Evolutionary conservation across 2,113 vertebrate species (phyloP).

Genomic region (Lepidothrix coronata): DNA sequence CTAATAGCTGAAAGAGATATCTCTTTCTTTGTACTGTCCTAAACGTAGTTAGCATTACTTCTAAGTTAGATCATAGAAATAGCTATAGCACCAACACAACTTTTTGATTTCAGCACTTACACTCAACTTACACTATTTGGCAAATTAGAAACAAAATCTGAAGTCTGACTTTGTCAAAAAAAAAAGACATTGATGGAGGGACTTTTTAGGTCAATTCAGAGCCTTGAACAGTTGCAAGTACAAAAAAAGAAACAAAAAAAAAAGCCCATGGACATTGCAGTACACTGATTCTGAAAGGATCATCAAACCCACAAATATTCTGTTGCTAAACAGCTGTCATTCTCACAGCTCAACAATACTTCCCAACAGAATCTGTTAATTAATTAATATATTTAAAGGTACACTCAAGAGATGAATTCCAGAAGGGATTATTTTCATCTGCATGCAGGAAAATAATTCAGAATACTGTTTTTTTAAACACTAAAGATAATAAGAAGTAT

Average conservation of each 20-base stretch:
- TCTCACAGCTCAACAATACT: neutral
- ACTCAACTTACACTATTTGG: neutral
- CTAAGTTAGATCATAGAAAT: neutral
- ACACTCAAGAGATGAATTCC: neutral
- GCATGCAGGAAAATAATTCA: neutral
- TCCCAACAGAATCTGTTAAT: neutral
- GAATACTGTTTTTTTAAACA: neutral
- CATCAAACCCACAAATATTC: neutral
- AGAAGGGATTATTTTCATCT: neutral
- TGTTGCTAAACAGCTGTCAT: neutral
- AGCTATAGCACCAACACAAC: neutral
- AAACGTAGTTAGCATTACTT: neutral
- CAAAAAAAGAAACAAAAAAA: neutral
- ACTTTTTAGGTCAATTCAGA: neutral
- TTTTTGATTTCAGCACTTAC: neutral
- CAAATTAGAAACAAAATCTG: neutral
- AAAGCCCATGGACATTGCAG: neutral
- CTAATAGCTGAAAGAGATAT: neutral
- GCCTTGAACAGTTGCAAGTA: neutral
- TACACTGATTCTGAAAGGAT: neutral
- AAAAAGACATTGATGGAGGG: neutral
- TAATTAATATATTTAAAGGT: neutral
- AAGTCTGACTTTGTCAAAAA: neutral
- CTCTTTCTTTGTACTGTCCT: neutral
- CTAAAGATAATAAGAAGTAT: neutral